A percentile compares a stretch with the other conserved stretches of the same genome.
Evolutionary conservation across 2,797 vertebrate genomes (phyloP).

Genomic region (Pteronotus mesoamericanus): DNA sequence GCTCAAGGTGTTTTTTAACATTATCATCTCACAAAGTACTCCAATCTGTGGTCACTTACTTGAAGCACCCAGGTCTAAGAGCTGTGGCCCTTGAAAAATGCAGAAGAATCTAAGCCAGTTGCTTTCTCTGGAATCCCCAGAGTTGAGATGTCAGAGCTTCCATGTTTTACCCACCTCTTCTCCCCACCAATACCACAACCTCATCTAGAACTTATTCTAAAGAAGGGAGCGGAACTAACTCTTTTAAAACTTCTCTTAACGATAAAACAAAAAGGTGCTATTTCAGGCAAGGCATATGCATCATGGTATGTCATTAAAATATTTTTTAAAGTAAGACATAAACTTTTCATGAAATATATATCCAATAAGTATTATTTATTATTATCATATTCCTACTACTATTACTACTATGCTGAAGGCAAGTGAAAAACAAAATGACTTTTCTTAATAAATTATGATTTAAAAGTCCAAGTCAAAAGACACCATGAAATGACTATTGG

Average conservation of each 20-base stretch:
- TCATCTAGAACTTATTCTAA: not conserved
- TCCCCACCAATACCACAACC: not conserved
- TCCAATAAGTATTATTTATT: not conserved
- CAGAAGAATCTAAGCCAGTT: not conserved
- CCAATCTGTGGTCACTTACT: not conserved
- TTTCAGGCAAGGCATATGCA: not conserved
- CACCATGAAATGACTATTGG: not conserved
- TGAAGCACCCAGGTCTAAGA: not conserved
- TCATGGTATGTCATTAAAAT: not conserved
- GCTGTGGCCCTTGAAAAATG: not conserved
- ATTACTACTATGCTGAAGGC: not conserved
- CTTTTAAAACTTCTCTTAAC: constrained; percentile 15
- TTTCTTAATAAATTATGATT: not conserved
- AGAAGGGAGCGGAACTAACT: not conserved
- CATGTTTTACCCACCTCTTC: not conserved
- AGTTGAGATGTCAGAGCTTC: not conserved
- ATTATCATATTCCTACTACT: not conserved
- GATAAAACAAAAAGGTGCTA: not conserved
- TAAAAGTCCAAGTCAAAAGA: not conserved
- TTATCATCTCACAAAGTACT: not conserved
- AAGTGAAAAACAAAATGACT: not conserved
- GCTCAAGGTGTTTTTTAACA: not conserved
- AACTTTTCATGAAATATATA: not conserved
- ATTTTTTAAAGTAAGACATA: not conserved
- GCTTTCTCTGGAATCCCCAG: not conserved